A percentile compares a stretch with the other conserved stretches of the same genome.
These are phyloP conservation scores for Drosophila rubida DNA, from an alignment of 2,888 invertebrate genomes.

Conservation along the genomic window DNA sequence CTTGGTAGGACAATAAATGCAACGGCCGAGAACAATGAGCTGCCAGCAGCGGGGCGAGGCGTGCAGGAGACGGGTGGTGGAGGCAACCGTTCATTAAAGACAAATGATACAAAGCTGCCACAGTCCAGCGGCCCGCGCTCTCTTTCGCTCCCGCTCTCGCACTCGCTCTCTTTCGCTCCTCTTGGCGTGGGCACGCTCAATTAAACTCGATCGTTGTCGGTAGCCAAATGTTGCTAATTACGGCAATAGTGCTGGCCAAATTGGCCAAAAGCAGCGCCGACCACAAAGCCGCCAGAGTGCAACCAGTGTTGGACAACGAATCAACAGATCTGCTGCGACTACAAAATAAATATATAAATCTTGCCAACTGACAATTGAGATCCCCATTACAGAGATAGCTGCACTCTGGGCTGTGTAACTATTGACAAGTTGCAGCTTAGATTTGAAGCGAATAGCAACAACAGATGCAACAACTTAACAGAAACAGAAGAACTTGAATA, in stretches of 20 bases:
- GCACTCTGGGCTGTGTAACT: too few relatives aligned
- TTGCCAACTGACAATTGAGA: neutral
- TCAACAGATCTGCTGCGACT: neutral
- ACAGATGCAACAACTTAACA: too few relatives aligned
- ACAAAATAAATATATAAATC: neutral
- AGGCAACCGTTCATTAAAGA: slow-evolving; percentile 71
- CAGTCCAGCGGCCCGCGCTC: slow-evolving; percentile 20
- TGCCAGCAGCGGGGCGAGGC: slow-evolving; percentile 1
- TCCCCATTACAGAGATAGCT: too few relatives aligned
- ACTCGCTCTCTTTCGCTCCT: neutral
- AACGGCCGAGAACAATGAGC: slow-evolving; percentile 43
- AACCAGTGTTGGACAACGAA: slow-evolving; percentile 9
- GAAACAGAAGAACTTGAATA: too few relatives aligned
- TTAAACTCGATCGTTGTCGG: slow-evolving; percentile 80
- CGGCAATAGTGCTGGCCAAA: slow-evolving; percentile 46
- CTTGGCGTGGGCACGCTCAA: slow-evolving; percentile 70
- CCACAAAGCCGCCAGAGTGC: neutral
- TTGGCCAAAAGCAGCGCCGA: slow-evolving; percentile 37
- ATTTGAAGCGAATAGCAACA: too few relatives aligned
- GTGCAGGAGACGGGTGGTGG: slow-evolving; percentile 2
- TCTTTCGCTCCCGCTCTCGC: slow-evolving; percentile 5
- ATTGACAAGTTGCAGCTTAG: too few relatives aligned
- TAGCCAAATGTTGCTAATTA: slow-evolving; percentile 72
- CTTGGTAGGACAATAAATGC: slow-evolving; percentile 63
- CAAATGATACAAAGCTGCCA: slow-evolving; percentile 65